Conservation (phyloP, 2,888 invertebrate species). For the Agrenia bidenticulata region DNA sequence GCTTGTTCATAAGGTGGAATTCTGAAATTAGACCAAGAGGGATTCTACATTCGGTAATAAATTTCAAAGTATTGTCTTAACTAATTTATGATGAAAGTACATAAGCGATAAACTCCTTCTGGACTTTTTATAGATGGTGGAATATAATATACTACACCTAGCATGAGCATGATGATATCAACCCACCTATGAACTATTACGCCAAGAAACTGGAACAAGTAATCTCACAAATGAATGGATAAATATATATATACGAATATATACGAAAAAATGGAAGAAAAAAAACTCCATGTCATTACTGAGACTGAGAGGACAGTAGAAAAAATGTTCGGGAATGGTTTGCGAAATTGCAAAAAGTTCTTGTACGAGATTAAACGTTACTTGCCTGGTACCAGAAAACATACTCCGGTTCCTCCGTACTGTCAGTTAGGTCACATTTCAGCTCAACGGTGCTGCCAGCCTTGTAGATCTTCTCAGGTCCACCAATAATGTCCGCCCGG, state of each 20-base stretch:
- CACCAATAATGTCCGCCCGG: conserved; percentile 56
- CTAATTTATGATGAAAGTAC: conserved; percentile 36
- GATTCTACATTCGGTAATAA: conserved; percentile 27
- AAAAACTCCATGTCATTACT: too few relatives aligned
- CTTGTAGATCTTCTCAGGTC: conserved; percentile 57
- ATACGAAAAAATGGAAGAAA: too few relatives aligned
- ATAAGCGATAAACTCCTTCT: neutral
- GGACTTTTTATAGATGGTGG: too few relatives aligned
- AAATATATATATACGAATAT: too few relatives aligned
- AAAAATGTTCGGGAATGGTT: neutral
- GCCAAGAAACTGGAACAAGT: too few relatives aligned
- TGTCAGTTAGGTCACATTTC: conserved; percentile 55
- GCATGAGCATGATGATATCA: too few relatives aligned
- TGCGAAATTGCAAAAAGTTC: conserved; percentile 7
- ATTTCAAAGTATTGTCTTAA: conserved; percentile 41
- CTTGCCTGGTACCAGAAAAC: conserved; percentile 59
- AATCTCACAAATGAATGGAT: too few relatives aligned
- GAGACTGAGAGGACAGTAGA: too few relatives aligned
- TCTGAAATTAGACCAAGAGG: conserved; percentile 13
- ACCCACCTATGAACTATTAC: too few relatives aligned
- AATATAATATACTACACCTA: too few relatives aligned
- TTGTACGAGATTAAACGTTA: conserved; percentile 2
- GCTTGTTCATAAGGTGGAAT: neutral
- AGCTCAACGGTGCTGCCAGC: conserved; percentile 57
- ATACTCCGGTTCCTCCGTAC: conserved; percentile 56